Percentiles rank a stretch among this genome's conserved stretches.
Evolutionary conservation across 2,888 invertebrate genomes (phyloP).

Genomic region (Epicampocera succincta): DNA sequence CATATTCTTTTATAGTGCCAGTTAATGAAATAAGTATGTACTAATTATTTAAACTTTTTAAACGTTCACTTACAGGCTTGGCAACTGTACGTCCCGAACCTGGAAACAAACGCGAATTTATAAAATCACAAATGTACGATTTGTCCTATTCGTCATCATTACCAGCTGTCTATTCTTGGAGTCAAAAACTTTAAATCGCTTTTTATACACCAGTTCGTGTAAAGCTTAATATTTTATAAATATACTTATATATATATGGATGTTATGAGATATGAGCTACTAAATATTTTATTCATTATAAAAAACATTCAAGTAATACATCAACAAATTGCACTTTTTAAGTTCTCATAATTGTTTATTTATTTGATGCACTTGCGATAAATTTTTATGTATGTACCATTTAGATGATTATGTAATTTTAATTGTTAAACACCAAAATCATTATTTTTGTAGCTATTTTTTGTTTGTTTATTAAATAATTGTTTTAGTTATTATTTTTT

Average conservation of each 20-base stretch:
- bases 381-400: no score
- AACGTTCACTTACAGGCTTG: constrained; percentile 83
- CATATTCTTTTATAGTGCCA: not conserved
- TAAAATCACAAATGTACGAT: constrained; percentile 92
- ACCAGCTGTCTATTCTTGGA: constrained; percentile 84
- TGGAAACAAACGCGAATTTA: constrained; percentile 86
- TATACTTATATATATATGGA: not conserved
- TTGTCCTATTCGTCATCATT: constrained; percentile 86
- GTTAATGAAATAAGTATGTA: not conserved
- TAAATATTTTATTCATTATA: no score
- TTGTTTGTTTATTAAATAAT: constrained; percentile 8
- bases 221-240: not conserved
- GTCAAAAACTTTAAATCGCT: constrained; percentile 82
- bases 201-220: not conserved
- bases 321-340: no score
- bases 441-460: no score
- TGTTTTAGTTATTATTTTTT: constrained; percentile 14
- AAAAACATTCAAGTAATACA: no score
- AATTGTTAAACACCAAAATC: constrained; percentile 1
- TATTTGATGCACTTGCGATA: no score
- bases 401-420: not conserved
- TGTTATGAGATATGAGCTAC: no score
- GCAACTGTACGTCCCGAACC: constrained; percentile 92
- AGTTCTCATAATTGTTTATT: no score
- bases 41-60: not conserved